A percentile compares a stretch with the other conserved stretches of the same genome.
Evolutionary conservation across 2,888 invertebrate genomes (phyloP).

Genomic region (Aspidiotus rigidus): DNA sequence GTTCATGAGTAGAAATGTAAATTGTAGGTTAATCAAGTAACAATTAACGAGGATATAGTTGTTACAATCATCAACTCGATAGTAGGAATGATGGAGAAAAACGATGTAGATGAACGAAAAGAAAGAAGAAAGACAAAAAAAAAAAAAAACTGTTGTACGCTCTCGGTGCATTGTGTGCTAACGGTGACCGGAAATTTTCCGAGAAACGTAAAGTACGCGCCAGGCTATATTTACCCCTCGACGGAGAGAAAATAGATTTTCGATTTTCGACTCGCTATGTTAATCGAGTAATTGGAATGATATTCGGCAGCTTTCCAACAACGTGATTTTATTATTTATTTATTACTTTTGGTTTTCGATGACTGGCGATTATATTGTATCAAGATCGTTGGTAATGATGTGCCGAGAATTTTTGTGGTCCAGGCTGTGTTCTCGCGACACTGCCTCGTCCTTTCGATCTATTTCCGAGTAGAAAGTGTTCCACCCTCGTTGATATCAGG

Average conservation of each 20-base stretch:
- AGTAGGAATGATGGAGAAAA: not conserved
- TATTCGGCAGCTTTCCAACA: not conserved
- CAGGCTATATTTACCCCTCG: not conserved
- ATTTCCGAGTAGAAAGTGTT: no score
- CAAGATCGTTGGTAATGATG: no score
- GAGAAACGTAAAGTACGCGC: slow-evolving; percentile 4
- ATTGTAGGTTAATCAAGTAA: slow-evolving; percentile 32
- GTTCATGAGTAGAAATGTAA: slow-evolving; percentile 17
- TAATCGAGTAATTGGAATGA: slow-evolving; percentile 4
- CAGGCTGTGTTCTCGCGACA: no score
- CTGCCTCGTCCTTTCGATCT: no score
- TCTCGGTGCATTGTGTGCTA: not conserved
- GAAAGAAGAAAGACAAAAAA: slow-evolving; percentile 1
- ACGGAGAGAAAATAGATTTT: slow-evolving; percentile 4
- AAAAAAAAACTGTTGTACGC: not conserved
- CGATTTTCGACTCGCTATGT: not conserved
- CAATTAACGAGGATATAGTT: slow-evolving; percentile 28
- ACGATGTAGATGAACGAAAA: not conserved
- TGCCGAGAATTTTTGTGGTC: no score
- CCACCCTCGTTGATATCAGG: no score
- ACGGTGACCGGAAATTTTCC: slow-evolving; percentile 1
- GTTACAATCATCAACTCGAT: not conserved
- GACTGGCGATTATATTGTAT: no score
- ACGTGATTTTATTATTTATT: not conserved
- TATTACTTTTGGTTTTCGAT: no score